Base-by-base conservation (phyloP, 2,888 invertebrate genomes). In the Acrocyrtus sp. region DNA sequence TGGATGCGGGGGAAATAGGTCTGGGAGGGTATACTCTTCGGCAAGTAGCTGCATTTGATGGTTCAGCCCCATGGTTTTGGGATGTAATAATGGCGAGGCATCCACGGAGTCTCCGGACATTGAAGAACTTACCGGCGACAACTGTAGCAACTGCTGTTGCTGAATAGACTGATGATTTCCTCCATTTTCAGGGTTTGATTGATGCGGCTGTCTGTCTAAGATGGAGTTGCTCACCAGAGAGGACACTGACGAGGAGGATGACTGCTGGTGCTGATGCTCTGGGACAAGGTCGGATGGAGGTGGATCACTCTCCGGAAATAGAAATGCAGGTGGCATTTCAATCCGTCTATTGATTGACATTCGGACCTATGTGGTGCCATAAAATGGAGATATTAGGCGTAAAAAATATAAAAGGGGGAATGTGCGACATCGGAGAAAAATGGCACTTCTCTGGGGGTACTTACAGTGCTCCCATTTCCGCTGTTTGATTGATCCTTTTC, bases 271-370 rank as follows among this genome's bases (percentile, higher is more conserved):
- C 27, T 57, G 73, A 45, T 76, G 73, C 41, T 81, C 81, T 26
- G 87, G 84, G 83, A 86, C 85, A 76, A 87, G 84, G 82, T 88
- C 90, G 41, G 88, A 87, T 1, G 86, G 86, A 72, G 89, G 86
- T 70, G 88, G 88, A 82, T 90, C 91, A 84, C 89, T 89, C 84
- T 92, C 92, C 10, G 92, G 91, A 84, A 92, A 93, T 61, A 93
- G 86, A 84, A 92, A 92, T 21, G 91, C 90, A 15, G 93, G 91
- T 60, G 93, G 92, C 90, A 93, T 91, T 84, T 93, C 93, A 81
- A 92, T 92, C 73, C 92, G 86, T 62, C 92, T 86, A 81, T 90
- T 91, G 82, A 90, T 90, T 80, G 89, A 89, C 78, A 90, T 88
- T 82, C 89, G 90, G 51, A 91, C 88, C 66, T 89, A 88, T 81